Evolutionary conservation across 2,797 vertebrate species (phyloP).

Genomic region (Huso huso): DNA sequence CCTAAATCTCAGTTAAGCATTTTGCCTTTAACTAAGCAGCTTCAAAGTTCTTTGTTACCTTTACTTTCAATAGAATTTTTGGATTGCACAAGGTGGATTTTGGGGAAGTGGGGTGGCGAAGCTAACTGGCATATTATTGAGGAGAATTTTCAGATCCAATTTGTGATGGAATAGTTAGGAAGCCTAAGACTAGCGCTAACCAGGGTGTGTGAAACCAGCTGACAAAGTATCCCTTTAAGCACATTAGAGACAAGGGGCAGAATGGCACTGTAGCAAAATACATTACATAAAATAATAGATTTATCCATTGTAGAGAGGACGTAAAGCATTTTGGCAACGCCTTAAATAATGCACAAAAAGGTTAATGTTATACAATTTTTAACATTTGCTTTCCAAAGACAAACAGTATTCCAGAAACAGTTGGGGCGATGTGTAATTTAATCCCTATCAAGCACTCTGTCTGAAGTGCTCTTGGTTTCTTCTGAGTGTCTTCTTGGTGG

Average conservation of each 20-base stretch:
- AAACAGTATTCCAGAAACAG: conserved; percentile 19
- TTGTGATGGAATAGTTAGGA: too few species aligned
- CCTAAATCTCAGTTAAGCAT: too few species aligned
- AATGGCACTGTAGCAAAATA: background rate
- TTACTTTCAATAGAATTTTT: too few species aligned
- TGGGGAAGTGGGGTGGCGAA: too few species aligned
- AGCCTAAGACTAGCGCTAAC: too few species aligned
- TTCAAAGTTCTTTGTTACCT: too few species aligned
- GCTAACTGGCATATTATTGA: too few species aligned
- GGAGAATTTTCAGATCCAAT: too few species aligned
- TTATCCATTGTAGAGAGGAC: background rate
- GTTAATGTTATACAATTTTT: conserved; percentile 25
- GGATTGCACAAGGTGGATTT: too few species aligned
- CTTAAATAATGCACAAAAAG: conserved; percentile 27
- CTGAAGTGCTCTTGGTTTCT: background rate
- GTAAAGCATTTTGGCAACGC: background rate
- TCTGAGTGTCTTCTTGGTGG: background rate
- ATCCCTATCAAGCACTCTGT: background rate
- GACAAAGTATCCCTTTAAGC: too few species aligned
- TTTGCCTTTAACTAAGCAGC: too few species aligned
- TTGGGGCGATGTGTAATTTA: conserved; percentile 11
- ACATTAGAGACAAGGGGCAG: background rate
- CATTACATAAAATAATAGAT: background rate
- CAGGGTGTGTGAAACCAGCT: too few species aligned
- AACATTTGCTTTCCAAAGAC: conserved; percentile 30